Conservation (phyloP, 2,113 vertebrate genomes). For the Myiagra hebetior region DNA sequence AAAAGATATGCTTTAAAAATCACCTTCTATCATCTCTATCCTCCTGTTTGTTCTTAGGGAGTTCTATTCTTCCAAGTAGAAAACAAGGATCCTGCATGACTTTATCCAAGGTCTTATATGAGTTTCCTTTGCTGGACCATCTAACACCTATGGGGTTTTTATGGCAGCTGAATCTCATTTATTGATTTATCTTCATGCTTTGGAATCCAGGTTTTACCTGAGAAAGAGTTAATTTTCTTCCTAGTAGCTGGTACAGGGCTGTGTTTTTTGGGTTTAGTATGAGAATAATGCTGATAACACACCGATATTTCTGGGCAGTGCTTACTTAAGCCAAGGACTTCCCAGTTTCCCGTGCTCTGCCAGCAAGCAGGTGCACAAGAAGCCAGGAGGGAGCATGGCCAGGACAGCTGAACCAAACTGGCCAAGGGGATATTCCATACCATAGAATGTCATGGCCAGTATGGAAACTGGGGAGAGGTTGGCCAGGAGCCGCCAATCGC, state of each 20-base stretch:
- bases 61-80: neutral
- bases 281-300: neutral
- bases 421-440: neutral
- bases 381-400: neutral
- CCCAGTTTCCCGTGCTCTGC: neutral
- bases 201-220: neutral
- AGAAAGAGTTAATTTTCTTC: neutral
- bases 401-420: neutral
- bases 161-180: neutral
- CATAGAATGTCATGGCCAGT: accelerated
- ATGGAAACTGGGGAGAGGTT: neutral
- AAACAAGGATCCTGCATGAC: neutral
- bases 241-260: neutral
- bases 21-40: neutral
- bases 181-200: neutral
- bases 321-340: neutral
- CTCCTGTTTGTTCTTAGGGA: neutral
- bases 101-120: neutral
- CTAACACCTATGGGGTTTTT: neutral
- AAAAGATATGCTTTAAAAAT: neutral
- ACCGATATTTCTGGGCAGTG: neutral
- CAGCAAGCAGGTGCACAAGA: neutral
- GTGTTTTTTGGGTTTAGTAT: neutral
- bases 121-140: neutral
- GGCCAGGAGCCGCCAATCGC: neutral